Evolutionary conservation across 2,888 invertebrate species (phyloP).

Genomic region (Cordylochernes scorpioides): DNA sequence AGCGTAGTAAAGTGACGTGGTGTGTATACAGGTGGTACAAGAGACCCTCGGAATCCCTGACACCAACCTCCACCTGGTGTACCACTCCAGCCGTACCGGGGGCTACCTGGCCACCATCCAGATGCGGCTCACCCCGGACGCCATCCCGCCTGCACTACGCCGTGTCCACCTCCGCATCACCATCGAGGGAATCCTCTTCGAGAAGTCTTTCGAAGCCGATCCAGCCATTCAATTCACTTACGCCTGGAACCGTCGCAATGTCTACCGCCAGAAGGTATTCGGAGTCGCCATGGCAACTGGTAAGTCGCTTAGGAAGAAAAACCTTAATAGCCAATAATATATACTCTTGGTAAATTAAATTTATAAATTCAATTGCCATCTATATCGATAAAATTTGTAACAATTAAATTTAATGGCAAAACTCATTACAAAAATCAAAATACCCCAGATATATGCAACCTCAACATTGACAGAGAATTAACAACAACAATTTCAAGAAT

Average conservation of each 20-base stretch:
- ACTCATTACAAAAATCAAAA: too few relatives aligned
- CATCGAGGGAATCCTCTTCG: conserved; percentile 72
- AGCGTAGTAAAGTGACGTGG: too few relatives aligned
- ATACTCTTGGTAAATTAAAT: too few relatives aligned
- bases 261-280: conserved; percentile 33
- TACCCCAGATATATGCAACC: too few relatives aligned
- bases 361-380: too few relatives aligned
- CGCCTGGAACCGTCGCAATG: conserved; percentile 91
- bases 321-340: too few relatives aligned
- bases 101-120: conserved; percentile 80
- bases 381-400: too few relatives aligned
- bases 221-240: conserved; percentile 81
- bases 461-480: too few relatives aligned
- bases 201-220: conserved; percentile 81
- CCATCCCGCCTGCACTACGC: conserved; percentile 48
- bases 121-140: conserved; percentile 52
- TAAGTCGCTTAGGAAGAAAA: too few relatives aligned
- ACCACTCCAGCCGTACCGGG: conserved; percentile 77
- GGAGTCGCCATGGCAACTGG: conserved; percentile 26
- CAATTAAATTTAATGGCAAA: too few relatives aligned
- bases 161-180: conserved; percentile 54
- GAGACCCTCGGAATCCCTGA: conserved; percentile 82
- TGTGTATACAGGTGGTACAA: conserved; percentile 55
- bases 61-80: conserved; percentile 70
- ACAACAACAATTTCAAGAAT: too few relatives aligned